A percentile compares a stretch with the other conserved stretches of the same genome.
phyloP scores from a whole-genome alignment of 2,113 vertebrate species.

The Turdus rufiventris region DNA sequence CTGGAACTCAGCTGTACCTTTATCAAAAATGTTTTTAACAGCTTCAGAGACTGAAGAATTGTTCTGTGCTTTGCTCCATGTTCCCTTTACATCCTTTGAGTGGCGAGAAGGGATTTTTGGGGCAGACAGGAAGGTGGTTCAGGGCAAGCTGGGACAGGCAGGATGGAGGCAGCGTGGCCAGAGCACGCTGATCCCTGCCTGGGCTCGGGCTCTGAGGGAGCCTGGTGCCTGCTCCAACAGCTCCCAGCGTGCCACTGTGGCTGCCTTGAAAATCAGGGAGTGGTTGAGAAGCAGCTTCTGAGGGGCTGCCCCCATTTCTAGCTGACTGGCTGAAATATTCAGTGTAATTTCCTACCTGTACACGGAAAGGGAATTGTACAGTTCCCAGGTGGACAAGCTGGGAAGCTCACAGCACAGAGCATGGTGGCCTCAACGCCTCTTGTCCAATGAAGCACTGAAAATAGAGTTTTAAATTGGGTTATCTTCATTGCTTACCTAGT shows the following conservation, averaged over 20 bases:
- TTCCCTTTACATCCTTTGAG: neutral
- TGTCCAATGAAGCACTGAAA: neutral
- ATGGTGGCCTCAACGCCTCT: neutral
- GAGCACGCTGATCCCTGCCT: neutral
- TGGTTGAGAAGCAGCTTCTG: neutral
- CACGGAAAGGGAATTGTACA: neutral
- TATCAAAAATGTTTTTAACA: neutral
- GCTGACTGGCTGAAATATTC: neutral
- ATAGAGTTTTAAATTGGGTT: neutral
- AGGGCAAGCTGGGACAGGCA: neutral
- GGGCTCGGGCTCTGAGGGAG: neutral
- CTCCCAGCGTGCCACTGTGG: neutral
- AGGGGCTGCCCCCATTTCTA: neutral
- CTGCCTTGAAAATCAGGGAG: slow-evolving; percentile 18
- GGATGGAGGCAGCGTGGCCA: neutral
- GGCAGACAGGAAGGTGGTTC: neutral
- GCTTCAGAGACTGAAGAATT: neutral
- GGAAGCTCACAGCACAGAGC: neutral
- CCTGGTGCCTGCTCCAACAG: slow-evolving; percentile 22
- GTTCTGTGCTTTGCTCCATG: neutral
- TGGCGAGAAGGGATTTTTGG: neutral
- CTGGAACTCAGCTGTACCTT: neutral
- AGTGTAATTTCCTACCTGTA: neutral
- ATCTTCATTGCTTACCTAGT: neutral
- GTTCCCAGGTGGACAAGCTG: neutral